Conservation (phyloP, 1,140 invertebrate species). For the Phymorhynchus buccinoides region DNA sequence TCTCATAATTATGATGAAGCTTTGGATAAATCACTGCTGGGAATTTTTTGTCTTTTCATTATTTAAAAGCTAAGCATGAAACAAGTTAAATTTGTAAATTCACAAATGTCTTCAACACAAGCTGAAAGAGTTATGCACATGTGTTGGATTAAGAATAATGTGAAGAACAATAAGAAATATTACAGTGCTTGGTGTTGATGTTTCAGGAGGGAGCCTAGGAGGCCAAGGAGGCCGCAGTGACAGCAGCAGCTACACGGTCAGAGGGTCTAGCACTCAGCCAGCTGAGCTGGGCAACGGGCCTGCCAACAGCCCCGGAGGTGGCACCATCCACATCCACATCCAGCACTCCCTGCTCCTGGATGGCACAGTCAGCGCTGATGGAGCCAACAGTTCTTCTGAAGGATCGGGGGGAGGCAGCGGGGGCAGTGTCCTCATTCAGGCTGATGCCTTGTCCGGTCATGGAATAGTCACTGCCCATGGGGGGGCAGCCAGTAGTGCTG, state of each 20-base stretch:
- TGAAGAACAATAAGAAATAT: too few relatives aligned
- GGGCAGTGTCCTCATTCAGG: constrained; percentile 54
- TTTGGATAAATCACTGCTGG: too few relatives aligned
- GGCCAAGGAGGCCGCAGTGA: constrained; percentile 51
- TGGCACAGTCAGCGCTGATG: constrained; percentile 53
- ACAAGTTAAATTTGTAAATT: too few relatives aligned
- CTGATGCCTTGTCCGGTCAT: constrained; percentile 55
- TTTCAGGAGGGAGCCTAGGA: constrained; percentile 57
- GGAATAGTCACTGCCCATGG: constrained; percentile 55
- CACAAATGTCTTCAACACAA: too few relatives aligned
- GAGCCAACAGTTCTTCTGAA: constrained; percentile 21
- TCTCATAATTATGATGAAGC: too few relatives aligned
- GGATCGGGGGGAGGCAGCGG: constrained; percentile 51
- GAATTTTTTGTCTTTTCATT: too few relatives aligned
- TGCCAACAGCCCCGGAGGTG: constrained; percentile 50
- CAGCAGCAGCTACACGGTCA: constrained; percentile 36
- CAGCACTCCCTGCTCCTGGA: constrained; percentile 47
- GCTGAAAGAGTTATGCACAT: too few relatives aligned
- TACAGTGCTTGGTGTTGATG: neutral
- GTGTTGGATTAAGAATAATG: too few relatives aligned
- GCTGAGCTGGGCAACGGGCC: constrained; percentile 55
- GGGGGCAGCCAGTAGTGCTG: constrained; percentile 30
- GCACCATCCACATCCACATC: constrained; percentile 48
- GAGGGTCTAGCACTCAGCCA: constrained; percentile 53
- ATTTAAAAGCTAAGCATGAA: too few relatives aligned